Base-by-base conservation (phyloP, 2,888 invertebrate species). In the Catocala sponsa region DNA sequence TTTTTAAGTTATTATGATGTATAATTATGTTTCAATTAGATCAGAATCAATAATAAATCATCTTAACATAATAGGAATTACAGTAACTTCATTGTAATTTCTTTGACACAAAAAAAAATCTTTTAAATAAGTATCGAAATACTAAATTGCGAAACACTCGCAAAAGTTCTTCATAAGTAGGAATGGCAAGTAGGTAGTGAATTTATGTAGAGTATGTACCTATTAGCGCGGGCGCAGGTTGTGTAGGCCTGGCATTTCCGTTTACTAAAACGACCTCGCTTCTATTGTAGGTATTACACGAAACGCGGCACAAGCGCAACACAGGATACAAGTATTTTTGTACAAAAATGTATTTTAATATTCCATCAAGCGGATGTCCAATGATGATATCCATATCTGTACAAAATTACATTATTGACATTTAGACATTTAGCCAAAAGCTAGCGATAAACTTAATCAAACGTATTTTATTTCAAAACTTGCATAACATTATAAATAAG, bases 211-310 rank as follows among this genome's bases (percentile, higher is more conserved):
- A 58, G 52, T 50, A 65, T 57, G 44, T 64, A n/a, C n/a, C n/a
- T n/a, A 61, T 54, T 55, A 72, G 78, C 76, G 82, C 78, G 75
- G 79, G 81, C 76, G 81, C 80, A 65, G 68, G 65, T 66, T 77
- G 83, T 77, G 85, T 85, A 82, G 85, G 85, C 56, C 72, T 77
- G 83, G 82, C 73, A 85, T 85, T 85, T 86, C 85, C 83, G 83
- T 76, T 82, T 63, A 55, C 63, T 54, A 56, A 56, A 60, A 50
- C 47, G 65, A 72, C 79, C 78, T 70, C 68, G 70, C 49, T 9
- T 59, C 55, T 68, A 63, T 69, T 69, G 60, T 67, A 63, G 55
- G 62, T 66, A 41, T 53, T 54, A 63, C 55, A 72, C 56, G 50
- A 67, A 33, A 42, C 46, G 12, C 48, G 2, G 38, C 56, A 35